phyloP scores from a whole-genome alignment of 2,113 vertebrate genomes.

The Xyliphius kryptos region DNA sequence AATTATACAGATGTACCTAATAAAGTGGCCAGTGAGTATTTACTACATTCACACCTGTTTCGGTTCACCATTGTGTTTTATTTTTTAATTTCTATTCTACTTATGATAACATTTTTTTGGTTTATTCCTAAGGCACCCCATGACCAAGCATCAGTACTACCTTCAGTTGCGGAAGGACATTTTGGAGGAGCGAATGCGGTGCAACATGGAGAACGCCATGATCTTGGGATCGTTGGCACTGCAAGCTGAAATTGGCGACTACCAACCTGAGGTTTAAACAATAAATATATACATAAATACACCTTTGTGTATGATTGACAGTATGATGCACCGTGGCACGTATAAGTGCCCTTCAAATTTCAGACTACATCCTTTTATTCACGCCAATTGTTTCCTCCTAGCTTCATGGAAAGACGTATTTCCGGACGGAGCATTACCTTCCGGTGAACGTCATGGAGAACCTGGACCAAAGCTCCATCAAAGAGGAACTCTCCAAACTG shows the following conservation, averaged over 20 bases:
- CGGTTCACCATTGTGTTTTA: too few species aligned
- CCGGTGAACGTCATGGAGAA: slow-evolving; percentile 82
- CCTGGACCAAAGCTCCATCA: slow-evolving; percentile 78
- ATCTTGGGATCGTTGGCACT: slow-evolving; percentile 87
- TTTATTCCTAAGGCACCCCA: slow-evolving; percentile 66
- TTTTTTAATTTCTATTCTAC: too few species aligned
- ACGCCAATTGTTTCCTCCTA: too few species aligned
- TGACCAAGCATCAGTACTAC: slow-evolving; percentile 96
- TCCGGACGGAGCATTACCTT: slow-evolving; percentile 88
- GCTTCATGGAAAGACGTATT: slow-evolving; percentile 90
- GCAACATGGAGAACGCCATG: slow-evolving; percentile 81
- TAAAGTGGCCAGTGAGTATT: too few species aligned
- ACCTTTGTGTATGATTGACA: too few species aligned
- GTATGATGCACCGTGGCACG: too few species aligned
- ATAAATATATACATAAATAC: too few species aligned
- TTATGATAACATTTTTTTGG: too few species aligned
- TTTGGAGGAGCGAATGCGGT: slow-evolving; percentile 83
- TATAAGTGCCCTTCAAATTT: too few species aligned
- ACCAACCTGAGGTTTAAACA: slow-evolving; percentile 96
- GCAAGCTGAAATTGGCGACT: slow-evolving; percentile 92
- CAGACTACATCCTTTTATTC: too few species aligned
- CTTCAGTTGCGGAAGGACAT: slow-evolving; percentile 90
- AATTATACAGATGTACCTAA: too few species aligned
- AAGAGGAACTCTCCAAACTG: slow-evolving; percentile 84
- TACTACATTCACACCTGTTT: too few species aligned